A percentile compares a stretch with the other conserved stretches of the same genome.
Evolutionary conservation across 2,113 vertebrate genomes (phyloP).

Genomic region (Corydoras sp.): DNA sequence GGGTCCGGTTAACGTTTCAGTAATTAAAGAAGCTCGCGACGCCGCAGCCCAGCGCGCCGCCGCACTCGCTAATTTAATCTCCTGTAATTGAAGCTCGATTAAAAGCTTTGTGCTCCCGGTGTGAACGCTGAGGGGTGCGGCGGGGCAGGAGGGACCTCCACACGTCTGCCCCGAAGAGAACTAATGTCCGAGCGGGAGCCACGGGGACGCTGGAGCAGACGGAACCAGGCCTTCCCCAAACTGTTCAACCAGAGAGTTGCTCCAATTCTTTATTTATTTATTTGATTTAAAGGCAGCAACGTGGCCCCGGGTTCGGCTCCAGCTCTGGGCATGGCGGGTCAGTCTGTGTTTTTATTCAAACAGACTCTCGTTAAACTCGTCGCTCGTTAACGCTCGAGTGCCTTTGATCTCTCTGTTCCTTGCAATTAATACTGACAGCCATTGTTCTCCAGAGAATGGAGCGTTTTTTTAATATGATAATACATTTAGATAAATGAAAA

Average conservation of each 20-base stretch:
- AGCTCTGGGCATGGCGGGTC: too few species aligned
- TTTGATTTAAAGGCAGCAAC: too few species aligned
- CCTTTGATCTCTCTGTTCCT: not conserved
- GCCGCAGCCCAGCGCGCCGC: not conserved
- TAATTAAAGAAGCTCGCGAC: slow-evolving; percentile 17
- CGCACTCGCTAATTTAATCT: not conserved
- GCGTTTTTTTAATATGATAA: not conserved
- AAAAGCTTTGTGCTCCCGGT: slow-evolving; percentile 8
- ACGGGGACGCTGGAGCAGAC: too few species aligned
- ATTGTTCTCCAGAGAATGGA: not conserved
- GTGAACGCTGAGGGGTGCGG: slow-evolving; percentile 18
- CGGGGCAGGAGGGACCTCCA: not conserved
- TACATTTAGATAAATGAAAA: slow-evolving; percentile 5
- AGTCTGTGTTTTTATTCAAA: not conserved
- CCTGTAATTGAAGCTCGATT: slow-evolving; percentile 21
- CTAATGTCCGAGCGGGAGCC: too few species aligned
- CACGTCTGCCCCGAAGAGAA: not conserved
- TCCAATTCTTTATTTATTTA: too few species aligned
- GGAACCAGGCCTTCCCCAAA: too few species aligned
- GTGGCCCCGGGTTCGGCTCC: too few species aligned
- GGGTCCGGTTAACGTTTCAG: not conserved
- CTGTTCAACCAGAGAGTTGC: too few species aligned
- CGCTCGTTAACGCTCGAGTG: not conserved
- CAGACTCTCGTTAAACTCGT: not conserved
- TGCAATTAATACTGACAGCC: slow-evolving; percentile 7